phyloP scores from a whole-genome alignment of 2,113 vertebrate species.

The Butastur rufipennis region DNA sequence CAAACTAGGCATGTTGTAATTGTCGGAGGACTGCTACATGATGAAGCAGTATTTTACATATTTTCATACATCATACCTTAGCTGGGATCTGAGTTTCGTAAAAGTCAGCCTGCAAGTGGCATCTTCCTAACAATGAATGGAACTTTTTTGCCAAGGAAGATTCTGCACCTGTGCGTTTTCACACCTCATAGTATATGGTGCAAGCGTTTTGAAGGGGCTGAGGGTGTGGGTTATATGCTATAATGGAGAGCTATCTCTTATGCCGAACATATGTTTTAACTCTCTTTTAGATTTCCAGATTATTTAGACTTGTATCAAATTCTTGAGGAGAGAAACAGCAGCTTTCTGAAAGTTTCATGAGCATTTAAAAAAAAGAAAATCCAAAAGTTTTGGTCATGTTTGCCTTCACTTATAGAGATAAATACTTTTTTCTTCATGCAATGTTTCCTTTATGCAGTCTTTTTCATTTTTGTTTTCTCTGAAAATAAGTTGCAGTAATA shows the following conservation, averaged over 20 bases:
- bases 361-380: background rate
- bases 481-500: background rate
- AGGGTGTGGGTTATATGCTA: background rate
- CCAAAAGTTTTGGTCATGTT: background rate
- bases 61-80: background rate
- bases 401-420: background rate
- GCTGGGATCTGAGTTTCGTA: background rate
- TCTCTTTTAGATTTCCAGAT: background rate
- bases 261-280: background rate
- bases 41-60: background rate
- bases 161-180: background rate
- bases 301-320: background rate
- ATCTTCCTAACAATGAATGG: background rate
- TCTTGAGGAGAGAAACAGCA: background rate
- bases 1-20: background rate
- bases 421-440: background rate
- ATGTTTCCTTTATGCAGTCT: background rate
- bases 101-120: background rate
- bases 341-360: background rate
- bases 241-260: background rate
- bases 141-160: background rate
- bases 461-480: background rate
- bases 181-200: background rate
- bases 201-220: background rate
- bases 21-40: background rate